A percentile compares a stretch with the other conserved stretches of the same genome.
Conservation (phyloP, 2,888 invertebrate species). For the Tridacna crocea region DNA sequence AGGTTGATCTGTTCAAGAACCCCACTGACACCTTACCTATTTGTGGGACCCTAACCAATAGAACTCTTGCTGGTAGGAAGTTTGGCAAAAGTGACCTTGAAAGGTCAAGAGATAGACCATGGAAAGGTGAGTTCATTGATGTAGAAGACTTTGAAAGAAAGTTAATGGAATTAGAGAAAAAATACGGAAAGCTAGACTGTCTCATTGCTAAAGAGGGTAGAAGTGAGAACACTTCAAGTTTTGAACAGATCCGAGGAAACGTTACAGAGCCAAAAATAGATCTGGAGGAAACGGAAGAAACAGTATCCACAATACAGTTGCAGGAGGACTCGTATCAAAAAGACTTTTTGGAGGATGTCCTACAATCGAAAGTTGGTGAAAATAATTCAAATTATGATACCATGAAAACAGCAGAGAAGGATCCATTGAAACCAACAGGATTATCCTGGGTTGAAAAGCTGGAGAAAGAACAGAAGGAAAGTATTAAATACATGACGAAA, state of each 20-base stretch:
- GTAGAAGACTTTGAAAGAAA: conserved; percentile 10
- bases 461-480: not conserved
- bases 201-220: not conserved
- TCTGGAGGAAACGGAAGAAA: not conserved
- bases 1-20: conserved; percentile 87
- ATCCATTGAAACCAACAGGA: not conserved
- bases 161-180: conserved; percentile 30
- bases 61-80: conserved; percentile 74
- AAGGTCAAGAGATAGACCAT: not conserved
- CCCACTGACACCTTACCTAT: conserved; percentile 91
- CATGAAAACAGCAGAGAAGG: not conserved
- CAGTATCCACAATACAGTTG: not conserved
- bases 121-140: not conserved
- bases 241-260: not conserved
- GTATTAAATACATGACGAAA: conserved; percentile 56
- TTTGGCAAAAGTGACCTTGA: not conserved
- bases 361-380: not conserved
- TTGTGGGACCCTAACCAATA: conserved; percentile 89
- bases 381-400: not conserved
- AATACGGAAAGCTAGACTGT: conserved; percentile 18
- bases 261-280: not conserved
- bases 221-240: not conserved
- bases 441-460: conserved; percentile 31
- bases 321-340: conserved; percentile 18
- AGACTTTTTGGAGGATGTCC: conserved; percentile 6